Conservation (phyloP, 2,113 vertebrate genomes). For the Callipepla californica region DNA sequence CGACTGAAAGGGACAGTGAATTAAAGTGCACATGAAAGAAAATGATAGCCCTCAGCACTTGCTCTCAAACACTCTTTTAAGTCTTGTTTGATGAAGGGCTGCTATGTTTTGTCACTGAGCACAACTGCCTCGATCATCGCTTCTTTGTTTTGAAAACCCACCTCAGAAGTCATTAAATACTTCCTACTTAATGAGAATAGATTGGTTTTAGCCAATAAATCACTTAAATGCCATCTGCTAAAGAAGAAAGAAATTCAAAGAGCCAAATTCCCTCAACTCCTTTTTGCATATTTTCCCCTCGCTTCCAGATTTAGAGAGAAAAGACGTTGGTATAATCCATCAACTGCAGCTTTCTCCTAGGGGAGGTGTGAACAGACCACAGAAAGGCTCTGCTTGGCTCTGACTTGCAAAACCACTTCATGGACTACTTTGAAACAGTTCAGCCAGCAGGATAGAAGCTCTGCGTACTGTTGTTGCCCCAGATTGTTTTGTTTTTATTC, state of each 20-base stretch:
- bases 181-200: conserved; percentile 53
- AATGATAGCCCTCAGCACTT: conserved; percentile 47
- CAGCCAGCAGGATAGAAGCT: background rate
- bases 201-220: conserved; percentile 39
- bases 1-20: conserved; percentile 58
- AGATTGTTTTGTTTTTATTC: conserved; percentile 51
- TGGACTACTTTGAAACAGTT: conserved; percentile 17
- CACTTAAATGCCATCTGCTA: conserved; percentile 46
- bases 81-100: conserved; percentile 30
- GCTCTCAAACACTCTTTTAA: conserved; percentile 36
- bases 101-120: background rate
- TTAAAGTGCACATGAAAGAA: conserved; percentile 66
- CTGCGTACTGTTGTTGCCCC: background rate
- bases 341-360: background rate
- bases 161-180: conserved; percentile 50
- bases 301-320: background rate
- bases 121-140: background rate
- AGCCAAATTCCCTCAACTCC: background rate
- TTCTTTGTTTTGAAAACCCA: conserved; percentile 26
- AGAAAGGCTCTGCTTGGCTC: conserved; percentile 8
- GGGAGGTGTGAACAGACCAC: conserved; percentile 31
- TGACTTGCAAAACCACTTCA: conserved; percentile 30
- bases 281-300: background rate
- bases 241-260: conserved; percentile 29
- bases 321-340: background rate